Conservation (phyloP, 2,888 invertebrate species). For the Perdita meconis region DNA sequence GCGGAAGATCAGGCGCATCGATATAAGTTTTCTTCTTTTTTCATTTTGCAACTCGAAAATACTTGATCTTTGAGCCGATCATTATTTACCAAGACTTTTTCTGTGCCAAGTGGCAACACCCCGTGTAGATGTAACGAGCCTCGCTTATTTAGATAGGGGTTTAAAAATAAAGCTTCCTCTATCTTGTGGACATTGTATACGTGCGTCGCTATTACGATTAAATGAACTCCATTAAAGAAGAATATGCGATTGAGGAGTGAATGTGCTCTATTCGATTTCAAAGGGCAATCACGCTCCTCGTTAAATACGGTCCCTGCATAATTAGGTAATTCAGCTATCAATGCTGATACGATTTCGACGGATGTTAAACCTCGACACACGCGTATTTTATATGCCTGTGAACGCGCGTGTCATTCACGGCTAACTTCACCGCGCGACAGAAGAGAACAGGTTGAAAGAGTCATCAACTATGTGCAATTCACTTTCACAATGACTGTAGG, state of each 20-base stretch:
- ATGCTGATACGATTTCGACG: conserved; percentile 46
- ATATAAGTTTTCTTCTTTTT: neutral
- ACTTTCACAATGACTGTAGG: conserved; percentile 5
- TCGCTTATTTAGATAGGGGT: conserved; percentile 19
- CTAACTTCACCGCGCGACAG: conserved; percentile 10
- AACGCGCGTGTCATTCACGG: neutral
- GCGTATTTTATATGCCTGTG: neutral
- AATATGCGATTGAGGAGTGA: conserved; percentile 57
- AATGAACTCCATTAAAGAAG: conserved; percentile 68
- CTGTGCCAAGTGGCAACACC: neutral
- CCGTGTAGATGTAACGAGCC: conserved; percentile 17
- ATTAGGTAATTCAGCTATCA: conserved; percentile 46
- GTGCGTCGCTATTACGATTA: conserved; percentile 44
- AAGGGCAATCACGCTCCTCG: conserved; percentile 25
- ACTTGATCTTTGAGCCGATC: neutral
- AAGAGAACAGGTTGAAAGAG: conserved; percentile 6
- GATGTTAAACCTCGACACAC: conserved; percentile 12
- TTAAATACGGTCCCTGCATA: conserved; percentile 44
- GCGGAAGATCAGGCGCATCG: neutral
- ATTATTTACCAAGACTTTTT: neutral
- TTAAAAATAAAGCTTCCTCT: conserved; percentile 61
- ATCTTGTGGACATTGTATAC: conserved; percentile 34
- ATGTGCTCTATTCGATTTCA: conserved; percentile 40
- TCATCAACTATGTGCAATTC: neutral
- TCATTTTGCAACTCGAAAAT: neutral